Evolutionary conservation across 1,140 invertebrate genomes (phyloP).

Genomic region (Tetraneura akinire): DNA sequence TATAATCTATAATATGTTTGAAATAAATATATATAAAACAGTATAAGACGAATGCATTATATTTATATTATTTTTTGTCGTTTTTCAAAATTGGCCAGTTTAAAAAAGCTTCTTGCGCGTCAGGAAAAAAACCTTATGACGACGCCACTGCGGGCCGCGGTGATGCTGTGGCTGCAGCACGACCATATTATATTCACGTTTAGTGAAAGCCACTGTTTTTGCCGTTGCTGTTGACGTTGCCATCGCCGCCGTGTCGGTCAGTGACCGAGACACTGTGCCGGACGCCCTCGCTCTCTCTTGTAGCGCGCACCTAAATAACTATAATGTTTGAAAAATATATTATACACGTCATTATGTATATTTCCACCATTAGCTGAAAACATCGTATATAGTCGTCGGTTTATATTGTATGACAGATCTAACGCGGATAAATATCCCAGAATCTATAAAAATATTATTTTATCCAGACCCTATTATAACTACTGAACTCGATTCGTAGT

Average conservation of each 20-base stretch:
- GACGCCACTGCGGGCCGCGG: background rate
- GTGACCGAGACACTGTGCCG: constrained; percentile 42
- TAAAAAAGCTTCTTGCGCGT: background rate
- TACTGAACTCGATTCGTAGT: too few relatives aligned
- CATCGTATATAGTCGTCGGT: background rate
- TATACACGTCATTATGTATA: background rate
- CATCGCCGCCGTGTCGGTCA: constrained; percentile 43
- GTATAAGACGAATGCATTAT: too few relatives aligned
- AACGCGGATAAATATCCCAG: too few relatives aligned
- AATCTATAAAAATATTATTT: too few relatives aligned
- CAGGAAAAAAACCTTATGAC: background rate
- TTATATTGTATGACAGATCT: background rate
- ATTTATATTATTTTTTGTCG: too few relatives aligned
- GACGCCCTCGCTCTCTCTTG: constrained; percentile 51
- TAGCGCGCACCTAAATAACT: constrained; percentile 48
- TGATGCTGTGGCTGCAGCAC: background rate
- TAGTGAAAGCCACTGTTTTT: constrained; percentile 30
- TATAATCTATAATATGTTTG: too few relatives aligned
- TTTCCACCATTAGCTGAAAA: background rate
- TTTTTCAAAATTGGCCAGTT: too few relatives aligned
- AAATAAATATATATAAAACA: too few relatives aligned
- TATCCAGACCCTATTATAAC: too few relatives aligned
- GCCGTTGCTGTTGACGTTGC: constrained; percentile 9
- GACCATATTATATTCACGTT: background rate
- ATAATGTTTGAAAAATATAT: constrained; percentile 22